Conservation (phyloP, 2,113 vertebrate genomes). For the Emydocephalus ijimae region DNA sequence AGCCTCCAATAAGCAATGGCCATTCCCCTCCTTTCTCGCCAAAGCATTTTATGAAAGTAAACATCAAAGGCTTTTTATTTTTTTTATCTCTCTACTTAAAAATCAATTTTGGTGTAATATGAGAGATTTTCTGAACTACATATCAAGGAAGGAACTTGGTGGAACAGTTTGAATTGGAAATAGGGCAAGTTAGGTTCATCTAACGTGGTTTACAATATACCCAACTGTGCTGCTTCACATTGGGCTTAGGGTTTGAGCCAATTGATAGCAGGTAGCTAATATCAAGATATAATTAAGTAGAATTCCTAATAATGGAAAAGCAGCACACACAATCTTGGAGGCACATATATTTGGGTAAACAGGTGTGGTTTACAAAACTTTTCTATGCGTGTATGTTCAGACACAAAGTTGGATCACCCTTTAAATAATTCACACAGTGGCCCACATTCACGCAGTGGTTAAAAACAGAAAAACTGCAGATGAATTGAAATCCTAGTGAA, state of each 20-base stretch:
- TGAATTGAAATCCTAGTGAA: not conserved
- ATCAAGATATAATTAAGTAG: not conserved
- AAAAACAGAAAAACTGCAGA: not conserved
- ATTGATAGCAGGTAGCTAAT: not conserved
- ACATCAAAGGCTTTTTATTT: not conserved
- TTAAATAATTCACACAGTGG: not conserved
- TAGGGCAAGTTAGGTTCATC: not conserved
- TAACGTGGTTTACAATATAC: not conserved
- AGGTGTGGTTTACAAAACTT: not conserved
- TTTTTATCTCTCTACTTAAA: not conserved
- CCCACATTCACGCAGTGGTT: not conserved
- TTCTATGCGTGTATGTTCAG: not conserved
- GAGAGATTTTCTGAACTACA: not conserved
- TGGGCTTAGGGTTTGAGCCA: not conserved
- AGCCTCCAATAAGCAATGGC: not conserved
- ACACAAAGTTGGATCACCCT: not conserved
- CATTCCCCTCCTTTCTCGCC: not conserved
- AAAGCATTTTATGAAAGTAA: not conserved
- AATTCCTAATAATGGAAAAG: not conserved
- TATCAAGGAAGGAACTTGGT: not conserved
- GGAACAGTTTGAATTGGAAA: not conserved
- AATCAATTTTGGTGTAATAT: not conserved
- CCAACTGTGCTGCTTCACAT: not conserved
- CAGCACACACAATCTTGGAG: not conserved
- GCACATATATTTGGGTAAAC: not conserved